phyloP scores from a whole-genome alignment of 2,113 vertebrate genomes.

The Ivindomyrus marchei region DNA sequence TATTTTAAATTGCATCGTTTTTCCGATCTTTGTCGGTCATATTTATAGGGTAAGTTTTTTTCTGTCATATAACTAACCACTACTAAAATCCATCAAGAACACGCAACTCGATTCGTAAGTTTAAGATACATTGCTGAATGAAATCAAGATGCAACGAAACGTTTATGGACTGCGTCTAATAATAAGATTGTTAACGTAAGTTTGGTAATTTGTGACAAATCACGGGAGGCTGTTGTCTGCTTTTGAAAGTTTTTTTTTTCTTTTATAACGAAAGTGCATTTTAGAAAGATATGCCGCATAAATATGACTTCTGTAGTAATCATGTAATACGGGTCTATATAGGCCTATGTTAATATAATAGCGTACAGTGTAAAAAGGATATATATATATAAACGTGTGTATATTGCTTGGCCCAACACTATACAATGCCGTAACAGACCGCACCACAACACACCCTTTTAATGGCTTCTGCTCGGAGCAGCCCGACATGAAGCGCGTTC shows the following conservation, averaged over 20 bases:
- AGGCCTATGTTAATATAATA: not conserved
- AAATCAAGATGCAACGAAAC: not conserved
- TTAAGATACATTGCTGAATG: conserved; percentile 46
- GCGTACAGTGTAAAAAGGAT: not conserved
- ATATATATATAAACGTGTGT: not conserved
- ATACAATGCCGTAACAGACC: not conserved
- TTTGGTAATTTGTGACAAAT: not conserved
- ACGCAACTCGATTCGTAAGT: conserved; percentile 53
- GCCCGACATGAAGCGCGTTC: not conserved
- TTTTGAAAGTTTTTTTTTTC: not conserved
- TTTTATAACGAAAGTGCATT: not conserved
- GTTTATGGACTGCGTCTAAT: not conserved
- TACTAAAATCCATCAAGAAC: conserved; percentile 16
- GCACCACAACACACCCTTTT: not conserved
- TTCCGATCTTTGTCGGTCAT: conserved; percentile 32
- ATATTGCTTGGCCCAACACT: not conserved
- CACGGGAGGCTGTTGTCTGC: not conserved
- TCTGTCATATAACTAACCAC: conserved; percentile 13
- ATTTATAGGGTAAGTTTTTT: conserved; percentile 55
- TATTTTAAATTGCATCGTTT: conserved; percentile 35
- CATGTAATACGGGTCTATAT: not conserved
- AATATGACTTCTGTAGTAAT: not conserved
- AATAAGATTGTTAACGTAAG: not conserved
- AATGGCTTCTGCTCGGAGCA: not conserved
- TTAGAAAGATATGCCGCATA: not conserved